phyloP scores from a whole-genome alignment of 2,113 vertebrate species.

The Heloderma charlesbogerti region DNA sequence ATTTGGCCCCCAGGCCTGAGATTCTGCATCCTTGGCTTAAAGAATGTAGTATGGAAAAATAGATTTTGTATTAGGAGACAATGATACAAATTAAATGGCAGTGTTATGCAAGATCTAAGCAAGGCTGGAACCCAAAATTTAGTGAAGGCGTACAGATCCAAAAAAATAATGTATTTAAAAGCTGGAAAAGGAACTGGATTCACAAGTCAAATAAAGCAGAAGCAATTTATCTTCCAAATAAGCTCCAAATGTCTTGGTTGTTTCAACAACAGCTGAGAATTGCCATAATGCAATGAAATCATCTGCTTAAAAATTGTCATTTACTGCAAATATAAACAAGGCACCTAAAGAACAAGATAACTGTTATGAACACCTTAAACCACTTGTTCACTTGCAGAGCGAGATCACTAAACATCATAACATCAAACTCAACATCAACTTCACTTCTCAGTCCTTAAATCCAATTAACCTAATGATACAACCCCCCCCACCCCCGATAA shows the following conservation, averaged over 20 bases:
- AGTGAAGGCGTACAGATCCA: neutral
- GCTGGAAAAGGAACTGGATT: neutral
- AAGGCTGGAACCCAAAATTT: neutral
- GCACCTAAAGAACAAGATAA: neutral
- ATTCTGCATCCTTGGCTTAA: neutral
- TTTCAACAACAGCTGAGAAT: neutral
- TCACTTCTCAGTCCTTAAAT: neutral
- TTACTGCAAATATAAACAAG: neutral
- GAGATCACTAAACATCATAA: neutral
- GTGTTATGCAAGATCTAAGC: neutral
- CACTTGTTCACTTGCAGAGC: neutral
- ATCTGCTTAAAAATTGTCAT: neutral
- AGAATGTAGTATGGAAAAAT: neutral
- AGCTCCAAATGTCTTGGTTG: neutral
- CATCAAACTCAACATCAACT: slow-evolving; percentile 15
- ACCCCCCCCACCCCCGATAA: slow-evolving; percentile 16
- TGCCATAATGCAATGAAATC: neutral
- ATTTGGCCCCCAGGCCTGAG: no score
- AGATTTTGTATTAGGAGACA: neutral
- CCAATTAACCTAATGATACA: slow-evolving; percentile 9
- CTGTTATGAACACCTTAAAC: neutral
- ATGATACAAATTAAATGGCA: neutral
- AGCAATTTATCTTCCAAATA: neutral
- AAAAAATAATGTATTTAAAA: neutral
- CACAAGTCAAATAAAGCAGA: neutral